Base-by-base conservation (phyloP, 30 jellyfish, hydroid and myxozoan species). In the Aurelia coerulea region DNA sequence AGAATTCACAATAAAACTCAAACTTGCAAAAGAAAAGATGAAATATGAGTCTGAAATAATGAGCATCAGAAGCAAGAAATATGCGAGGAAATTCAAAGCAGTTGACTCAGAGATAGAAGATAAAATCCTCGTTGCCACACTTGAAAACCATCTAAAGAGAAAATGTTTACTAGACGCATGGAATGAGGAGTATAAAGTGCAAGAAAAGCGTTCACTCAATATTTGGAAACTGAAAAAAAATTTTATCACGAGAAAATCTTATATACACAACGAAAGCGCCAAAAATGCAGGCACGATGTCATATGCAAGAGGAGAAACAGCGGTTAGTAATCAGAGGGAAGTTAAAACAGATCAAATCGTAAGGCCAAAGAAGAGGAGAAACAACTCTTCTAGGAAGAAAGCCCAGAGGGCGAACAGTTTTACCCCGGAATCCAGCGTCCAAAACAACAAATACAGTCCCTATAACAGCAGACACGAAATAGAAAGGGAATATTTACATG, bases 171-270 rank as follows among this genome's bases (percentile, higher is more conserved):
- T 62, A 62, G 10, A 62, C 5, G 73, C 73, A 62, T 62, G 1
- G 73, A 39, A 62, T 62, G 73, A 62, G 31, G 73, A 62, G 31
- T 15, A 7, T 62, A 62, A 8, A 62, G 10, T 39, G n/a, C 73
- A 62, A 62, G 73, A 62, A 62, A 39, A 62, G 73, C 73, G 73
- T 62, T 62, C 73, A 62, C 17, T 62, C 5, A 62, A 62, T 7
- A 62, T 62, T 39, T 62, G 11, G 73, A 62, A 39, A 62, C 73
- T 7, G 73, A 62, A 10, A 62, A 39, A 62, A 62, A 39, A 62
- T 33, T 62, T 62, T 14, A 7, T 14, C 39, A 17, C 31, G 73
- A 62, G 0, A 39, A 62, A 15, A 39, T 39, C 73, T 17, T 62
- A 62, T 62, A 62, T 62, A 62, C 18, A 62, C 66, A 0, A 62